These are phyloP conservation scores for Xylota sylvarum DNA, from an alignment of 2,888 invertebrate species.

Conservation along the genomic window DNA sequence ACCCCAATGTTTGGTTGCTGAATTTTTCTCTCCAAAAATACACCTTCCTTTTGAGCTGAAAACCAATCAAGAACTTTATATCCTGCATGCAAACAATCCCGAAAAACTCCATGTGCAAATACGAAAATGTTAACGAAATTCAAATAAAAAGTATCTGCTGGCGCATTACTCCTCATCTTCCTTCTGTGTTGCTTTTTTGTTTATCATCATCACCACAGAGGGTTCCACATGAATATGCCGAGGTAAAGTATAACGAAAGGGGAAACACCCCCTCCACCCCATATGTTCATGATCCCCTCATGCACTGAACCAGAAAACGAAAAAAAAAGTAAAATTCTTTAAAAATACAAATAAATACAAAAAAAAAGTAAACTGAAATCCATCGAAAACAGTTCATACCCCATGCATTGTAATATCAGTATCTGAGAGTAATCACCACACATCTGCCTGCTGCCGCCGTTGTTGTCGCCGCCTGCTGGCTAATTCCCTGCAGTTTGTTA, in stretches of 20 bases:
- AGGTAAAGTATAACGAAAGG: slow-evolving; percentile 13
- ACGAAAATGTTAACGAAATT: slow-evolving; percentile 72
- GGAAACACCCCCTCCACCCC: slow-evolving; percentile 38
- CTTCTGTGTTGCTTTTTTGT: slow-evolving; percentile 56
- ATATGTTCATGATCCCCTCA: slow-evolving; percentile 48
- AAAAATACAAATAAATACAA: slow-evolving; percentile 64
- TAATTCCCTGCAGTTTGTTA: slow-evolving; percentile 77
- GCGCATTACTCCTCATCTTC: slow-evolving; percentile 8
- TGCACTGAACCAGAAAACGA: background rate
- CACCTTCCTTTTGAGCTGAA: slow-evolving; percentile 30
- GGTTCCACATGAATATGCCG: slow-evolving; percentile 32
- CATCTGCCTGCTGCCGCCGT: slow-evolving; percentile 29
- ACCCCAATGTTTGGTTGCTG: background rate
- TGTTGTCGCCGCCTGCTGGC: slow-evolving; percentile 48
- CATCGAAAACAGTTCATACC: slow-evolving; percentile 52
- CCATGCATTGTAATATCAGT: slow-evolving; percentile 57
- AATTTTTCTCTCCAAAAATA: background rate
- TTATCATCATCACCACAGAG: slow-evolving; percentile 60
- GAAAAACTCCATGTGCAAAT: slow-evolving; percentile 70
- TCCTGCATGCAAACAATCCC: slow-evolving; percentile 64
- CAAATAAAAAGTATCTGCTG: slow-evolving; percentile 67
- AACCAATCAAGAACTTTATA: slow-evolving; percentile 68
- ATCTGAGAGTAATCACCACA: slow-evolving; percentile 56
- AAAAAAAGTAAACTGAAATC: slow-evolving; percentile 17
- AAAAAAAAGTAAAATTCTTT: slow-evolving; percentile 53